These are phyloP conservation scores for Agraylea sexmaculata DNA, from an alignment of 1,140 invertebrate genomes.

Conservation along the genomic window DNA sequence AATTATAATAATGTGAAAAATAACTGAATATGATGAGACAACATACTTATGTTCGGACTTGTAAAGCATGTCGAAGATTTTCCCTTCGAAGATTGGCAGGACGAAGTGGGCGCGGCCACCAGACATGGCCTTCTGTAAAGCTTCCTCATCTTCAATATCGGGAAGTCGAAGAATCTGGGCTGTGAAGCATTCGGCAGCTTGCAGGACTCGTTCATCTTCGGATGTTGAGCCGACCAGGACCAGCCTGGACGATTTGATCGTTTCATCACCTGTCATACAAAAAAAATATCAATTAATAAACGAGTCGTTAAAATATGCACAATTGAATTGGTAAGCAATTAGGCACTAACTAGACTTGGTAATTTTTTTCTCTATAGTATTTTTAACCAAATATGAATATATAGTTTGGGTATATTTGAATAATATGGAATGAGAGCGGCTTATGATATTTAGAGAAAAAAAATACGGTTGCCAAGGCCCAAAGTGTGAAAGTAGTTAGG, in stretches of 20 bases:
- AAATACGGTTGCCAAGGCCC: too few relatives aligned
- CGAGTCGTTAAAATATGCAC: too few relatives aligned
- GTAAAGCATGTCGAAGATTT: constrained; percentile 3
- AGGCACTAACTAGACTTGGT: too few relatives aligned
- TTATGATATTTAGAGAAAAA: too few relatives aligned
- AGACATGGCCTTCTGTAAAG: too few relatives aligned
- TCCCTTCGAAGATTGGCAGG: constrained; percentile 11
- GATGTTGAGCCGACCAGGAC: constrained; percentile 46
- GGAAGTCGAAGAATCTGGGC: constrained; percentile 48
- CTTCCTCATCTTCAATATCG: not conserved
- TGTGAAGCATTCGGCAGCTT: constrained; percentile 48
- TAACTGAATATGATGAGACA: not conserved
- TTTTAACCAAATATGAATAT: too few relatives aligned
- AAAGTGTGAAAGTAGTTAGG: too few relatives aligned
- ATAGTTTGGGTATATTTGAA: too few relatives aligned
- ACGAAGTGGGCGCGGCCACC: not conserved
- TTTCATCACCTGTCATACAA: constrained; percentile 4
- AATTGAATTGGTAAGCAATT: too few relatives aligned
- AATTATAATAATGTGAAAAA: too few relatives aligned
- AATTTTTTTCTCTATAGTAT: too few relatives aligned
- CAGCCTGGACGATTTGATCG: constrained; percentile 29
- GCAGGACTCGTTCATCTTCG: constrained; percentile 39
- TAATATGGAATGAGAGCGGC: too few relatives aligned
- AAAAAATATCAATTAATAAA: constrained; percentile 2
- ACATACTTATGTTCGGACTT: not conserved